A percentile compares a stretch with the other conserved stretches of the same genome.
These are phyloP conservation scores for Blastobasis lacticolella DNA, from an alignment of 2,888 invertebrate genomes.

Conservation along the genomic window DNA sequence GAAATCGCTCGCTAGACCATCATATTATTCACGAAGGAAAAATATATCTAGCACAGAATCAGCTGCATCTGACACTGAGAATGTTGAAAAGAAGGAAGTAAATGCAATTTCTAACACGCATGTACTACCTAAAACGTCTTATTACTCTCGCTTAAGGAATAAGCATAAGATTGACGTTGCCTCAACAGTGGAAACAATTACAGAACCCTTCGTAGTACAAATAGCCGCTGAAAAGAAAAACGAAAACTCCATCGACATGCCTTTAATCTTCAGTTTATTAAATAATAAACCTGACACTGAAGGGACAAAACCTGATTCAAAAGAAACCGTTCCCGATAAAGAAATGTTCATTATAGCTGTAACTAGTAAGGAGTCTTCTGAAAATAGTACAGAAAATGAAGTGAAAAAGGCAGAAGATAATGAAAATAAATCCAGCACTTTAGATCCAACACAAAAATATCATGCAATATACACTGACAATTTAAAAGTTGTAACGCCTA, in stretches of 20 bases:
- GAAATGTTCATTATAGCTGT: constrained; percentile 47
- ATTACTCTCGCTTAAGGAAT: constrained; percentile 46
- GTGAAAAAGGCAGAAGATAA: constrained; percentile 30
- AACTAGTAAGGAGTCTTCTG: constrained; percentile 51
- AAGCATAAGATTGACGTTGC: constrained; percentile 15
- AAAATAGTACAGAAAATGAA: constrained; percentile 40
- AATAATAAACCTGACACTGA: constrained; percentile 32
- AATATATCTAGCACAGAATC: constrained; percentile 29
- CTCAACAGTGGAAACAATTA: constrained; percentile 13
- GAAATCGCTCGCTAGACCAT: constrained; percentile 40
- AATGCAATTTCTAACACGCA: constrained; percentile 6
- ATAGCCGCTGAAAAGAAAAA: constrained; percentile 31
- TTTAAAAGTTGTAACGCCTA: constrained; percentile 19
- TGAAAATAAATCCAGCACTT: constrained; percentile 32
- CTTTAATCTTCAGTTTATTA: constrained; percentile 45
- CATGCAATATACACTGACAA: constrained; percentile 54
- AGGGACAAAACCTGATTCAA: constrained; percentile 17
- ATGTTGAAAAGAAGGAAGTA: constrained; percentile 14
- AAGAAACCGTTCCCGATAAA: constrained; percentile 24
- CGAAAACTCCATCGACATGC: constrained; percentile 39
- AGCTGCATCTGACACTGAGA: constrained; percentile 19
- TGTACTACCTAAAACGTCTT: constrained; percentile 47
- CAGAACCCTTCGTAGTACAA: constrained; percentile 12
- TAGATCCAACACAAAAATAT: constrained; percentile 45
- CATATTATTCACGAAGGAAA: constrained; percentile 44